These are phyloP conservation scores for Danio albolineatus DNA, from an alignment of 2,797 vertebrate genomes.

Conservation along the genomic window DNA sequence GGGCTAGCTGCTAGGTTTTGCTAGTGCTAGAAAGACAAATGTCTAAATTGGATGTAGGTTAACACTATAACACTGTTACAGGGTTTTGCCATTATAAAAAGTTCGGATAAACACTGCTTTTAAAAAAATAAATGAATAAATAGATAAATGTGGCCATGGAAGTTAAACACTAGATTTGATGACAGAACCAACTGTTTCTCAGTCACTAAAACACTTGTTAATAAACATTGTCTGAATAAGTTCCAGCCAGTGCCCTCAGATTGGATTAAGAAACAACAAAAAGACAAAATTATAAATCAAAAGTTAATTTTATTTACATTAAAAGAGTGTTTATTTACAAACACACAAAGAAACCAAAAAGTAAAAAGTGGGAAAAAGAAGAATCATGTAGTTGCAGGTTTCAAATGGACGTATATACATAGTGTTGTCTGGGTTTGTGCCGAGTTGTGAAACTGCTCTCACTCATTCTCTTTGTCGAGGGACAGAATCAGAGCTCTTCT, in stretches of 20 bases:
- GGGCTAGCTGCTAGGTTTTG: no score
- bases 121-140: no score
- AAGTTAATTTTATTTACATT: constrained; percentile 75
- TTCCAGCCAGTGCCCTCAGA: background rate
- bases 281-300: constrained; percentile 11
- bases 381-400: constrained; percentile 6
- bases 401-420: constrained; percentile 28
- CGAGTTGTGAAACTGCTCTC: constrained; percentile 27
- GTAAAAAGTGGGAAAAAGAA: constrained; percentile 18
- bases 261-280: no score
- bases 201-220: no score
- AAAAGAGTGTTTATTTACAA: constrained; percentile 27
- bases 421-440: constrained; percentile 4
- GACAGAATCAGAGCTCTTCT: constrained; percentile 70
- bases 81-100: background rate
- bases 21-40: no score
- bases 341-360: constrained; percentile 38
- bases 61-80: background rate
- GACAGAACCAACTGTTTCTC: no score
- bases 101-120: background rate
- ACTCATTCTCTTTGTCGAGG: constrained; percentile 78
- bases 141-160: background rate
- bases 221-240: background rate
- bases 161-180: background rate
- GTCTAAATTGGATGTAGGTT: no score